Evolutionary conservation across 2,797 vertebrate species (phyloP).

Genomic region (Cetoscarus ocellatus): DNA sequence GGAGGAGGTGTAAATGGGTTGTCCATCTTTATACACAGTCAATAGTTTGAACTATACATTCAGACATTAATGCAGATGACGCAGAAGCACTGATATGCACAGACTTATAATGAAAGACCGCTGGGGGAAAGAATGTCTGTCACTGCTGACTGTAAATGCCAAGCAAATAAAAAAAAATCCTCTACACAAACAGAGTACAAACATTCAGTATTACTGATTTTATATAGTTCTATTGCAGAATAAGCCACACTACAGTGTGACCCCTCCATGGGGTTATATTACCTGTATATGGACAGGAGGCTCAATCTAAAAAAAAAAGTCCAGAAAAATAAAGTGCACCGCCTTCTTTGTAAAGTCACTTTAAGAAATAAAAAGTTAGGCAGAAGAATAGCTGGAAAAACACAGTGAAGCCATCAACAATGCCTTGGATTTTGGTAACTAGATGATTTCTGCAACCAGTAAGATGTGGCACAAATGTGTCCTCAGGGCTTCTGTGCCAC

Average conservation of each 20-base stretch:
- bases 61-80: constrained; percentile 65
- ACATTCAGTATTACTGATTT: constrained; percentile 42
- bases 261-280: constrained; percentile 37
- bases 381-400: constrained; percentile 38
- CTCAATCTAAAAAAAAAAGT: constrained; percentile 6
- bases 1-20: neutral
- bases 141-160: constrained; percentile 60
- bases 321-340: neutral
- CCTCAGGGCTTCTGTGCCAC: constrained; percentile 16
- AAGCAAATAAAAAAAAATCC: constrained; percentile 43
- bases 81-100: constrained; percentile 48
- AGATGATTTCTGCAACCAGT: constrained; percentile 8
- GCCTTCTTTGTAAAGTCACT: neutral
- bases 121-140: constrained; percentile 48
- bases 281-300: constrained; percentile 15
- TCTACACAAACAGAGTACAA: constrained; percentile 29
- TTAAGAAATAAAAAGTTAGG: constrained; percentile 50
- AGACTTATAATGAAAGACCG: constrained; percentile 59
- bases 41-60: constrained; percentile 61
- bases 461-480: constrained; percentile 24
- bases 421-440: constrained; percentile 11
- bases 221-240: constrained; percentile 50
- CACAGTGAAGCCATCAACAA: neutral
- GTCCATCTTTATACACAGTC: neutral
- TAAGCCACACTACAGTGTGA: constrained; percentile 32